Evolutionary conservation across 2,888 invertebrate genomes (phyloP), one percentile per base, ranked within the genome.

Genomic region (Callyntrura sp.): DNA sequence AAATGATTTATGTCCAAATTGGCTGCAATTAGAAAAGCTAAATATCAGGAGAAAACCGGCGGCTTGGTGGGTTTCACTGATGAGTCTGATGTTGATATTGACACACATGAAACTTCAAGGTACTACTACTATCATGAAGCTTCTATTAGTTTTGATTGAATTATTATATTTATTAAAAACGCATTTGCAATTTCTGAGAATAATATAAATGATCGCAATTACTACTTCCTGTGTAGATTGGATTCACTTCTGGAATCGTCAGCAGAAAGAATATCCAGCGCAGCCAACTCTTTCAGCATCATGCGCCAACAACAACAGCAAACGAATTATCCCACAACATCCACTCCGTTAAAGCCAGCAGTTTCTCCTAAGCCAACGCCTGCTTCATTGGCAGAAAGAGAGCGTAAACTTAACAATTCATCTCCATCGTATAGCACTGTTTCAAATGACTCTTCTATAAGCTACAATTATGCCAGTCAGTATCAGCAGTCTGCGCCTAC

Each of bases 11-110:
- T n/a, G n/a, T 97, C 97, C 55, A 96, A 98, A 85, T 95, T 99
- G 85, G 98, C 98, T 0, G 97, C 97, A 68, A 98, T 99, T 94
- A 96, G 99, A 8, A 98, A 98, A 94, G 98, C 98, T 48, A 98
- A 98, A 94, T 99, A 99, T 94, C 97, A 97, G 94, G 95, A 96
- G 88, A 96, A 96, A 92, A 95, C 96, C 1, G 95, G 96, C 0
- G 96, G 96, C 93, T 85, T 90, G 60, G 89, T 87, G 76, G 88
- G 90, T 17, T 92, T 90, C 60, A 92, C 91, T n/a, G 92, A 92
- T 60, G 93, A 93, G 45, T 92, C 91, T 4, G 93, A 92, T 73
- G 90, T 92, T 83, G 92, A 93, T 28, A 91, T 91, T 81, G 92
- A 91, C 23, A 87, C 83, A 35, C 93, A 92, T 60, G 93, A 93